A percentile compares a stretch with the other conserved stretches of the same genome.
phyloP scores from a whole-genome alignment of 2,113 vertebrate genomes.

The Atrichornis clamosus region DNA sequence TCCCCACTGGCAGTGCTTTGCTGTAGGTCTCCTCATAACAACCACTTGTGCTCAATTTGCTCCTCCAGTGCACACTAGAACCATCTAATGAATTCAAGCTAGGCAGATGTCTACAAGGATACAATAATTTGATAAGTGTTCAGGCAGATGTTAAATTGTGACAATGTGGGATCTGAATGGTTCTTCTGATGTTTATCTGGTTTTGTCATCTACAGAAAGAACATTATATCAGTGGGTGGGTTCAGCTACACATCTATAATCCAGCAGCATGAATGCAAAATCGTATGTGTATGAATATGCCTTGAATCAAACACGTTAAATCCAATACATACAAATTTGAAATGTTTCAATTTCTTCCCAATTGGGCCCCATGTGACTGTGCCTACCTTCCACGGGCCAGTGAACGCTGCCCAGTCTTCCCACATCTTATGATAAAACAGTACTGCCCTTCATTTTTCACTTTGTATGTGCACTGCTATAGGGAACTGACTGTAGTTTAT shows the following conservation, averaged over 20 bases:
- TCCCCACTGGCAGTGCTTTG: background rate
- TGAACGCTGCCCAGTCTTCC: background rate
- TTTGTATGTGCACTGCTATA: background rate
- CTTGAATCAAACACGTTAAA: background rate
- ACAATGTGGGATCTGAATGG: background rate
- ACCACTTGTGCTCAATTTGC: background rate
- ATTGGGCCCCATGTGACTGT: fast-evolving
- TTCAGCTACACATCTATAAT: background rate
- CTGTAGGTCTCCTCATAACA: background rate
- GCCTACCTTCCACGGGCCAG: background rate
- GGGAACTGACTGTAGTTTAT: background rate
- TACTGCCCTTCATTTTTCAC: background rate
- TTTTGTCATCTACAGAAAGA: background rate
- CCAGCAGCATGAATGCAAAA: background rate
- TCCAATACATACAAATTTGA: background rate
- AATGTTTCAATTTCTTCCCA: fast-evolving
- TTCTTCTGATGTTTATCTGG: background rate
- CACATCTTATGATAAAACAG: background rate
- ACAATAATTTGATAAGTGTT: background rate
- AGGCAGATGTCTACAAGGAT: background rate
- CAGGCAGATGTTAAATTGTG: background rate
- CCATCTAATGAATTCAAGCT: background rate
- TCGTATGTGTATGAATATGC: background rate
- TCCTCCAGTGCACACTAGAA: background rate
- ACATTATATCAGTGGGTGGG: background rate